Percentiles rank a stretch among this genome's conserved stretches.
These are phyloP conservation scores for Chunga burmeisteri DNA, from an alignment of 2,113 vertebrate species.

Conservation along the genomic window DNA sequence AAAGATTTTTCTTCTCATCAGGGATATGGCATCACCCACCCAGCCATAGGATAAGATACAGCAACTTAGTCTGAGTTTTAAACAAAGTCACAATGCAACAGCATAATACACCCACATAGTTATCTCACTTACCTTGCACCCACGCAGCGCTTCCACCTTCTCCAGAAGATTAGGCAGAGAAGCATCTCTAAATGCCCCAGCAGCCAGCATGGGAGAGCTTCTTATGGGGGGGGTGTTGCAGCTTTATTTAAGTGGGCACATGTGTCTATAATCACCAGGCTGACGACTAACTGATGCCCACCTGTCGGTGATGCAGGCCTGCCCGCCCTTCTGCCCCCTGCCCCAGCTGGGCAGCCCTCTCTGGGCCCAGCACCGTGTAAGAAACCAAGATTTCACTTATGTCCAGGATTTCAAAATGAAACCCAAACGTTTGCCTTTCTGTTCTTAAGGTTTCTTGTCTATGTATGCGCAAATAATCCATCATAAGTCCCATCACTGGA, in stretches of 20 bases:
- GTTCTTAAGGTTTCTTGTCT: neutral
- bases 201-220: neutral
- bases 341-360: neutral
- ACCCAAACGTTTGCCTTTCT: neutral
- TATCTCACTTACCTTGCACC: neutral
- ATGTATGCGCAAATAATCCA: neutral
- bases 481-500: no score
- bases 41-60: neutral
- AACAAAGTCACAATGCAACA: neutral
- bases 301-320: neutral
- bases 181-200: neutral
- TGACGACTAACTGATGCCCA: accelerated
- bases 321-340: neutral
- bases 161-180: neutral
- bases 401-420: neutral
- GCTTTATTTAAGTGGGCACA: neutral
- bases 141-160: neutral
- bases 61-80: neutral
- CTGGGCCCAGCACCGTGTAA: accelerated
- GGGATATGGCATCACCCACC: neutral
- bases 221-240: neutral
- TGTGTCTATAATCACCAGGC: neutral
- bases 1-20: neutral
- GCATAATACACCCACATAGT: no score
- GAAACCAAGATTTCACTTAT: neutral